Evolutionary conservation across 2,797 vertebrate genomes (phyloP).

Genomic region (Fistularia commersonii): DNA sequence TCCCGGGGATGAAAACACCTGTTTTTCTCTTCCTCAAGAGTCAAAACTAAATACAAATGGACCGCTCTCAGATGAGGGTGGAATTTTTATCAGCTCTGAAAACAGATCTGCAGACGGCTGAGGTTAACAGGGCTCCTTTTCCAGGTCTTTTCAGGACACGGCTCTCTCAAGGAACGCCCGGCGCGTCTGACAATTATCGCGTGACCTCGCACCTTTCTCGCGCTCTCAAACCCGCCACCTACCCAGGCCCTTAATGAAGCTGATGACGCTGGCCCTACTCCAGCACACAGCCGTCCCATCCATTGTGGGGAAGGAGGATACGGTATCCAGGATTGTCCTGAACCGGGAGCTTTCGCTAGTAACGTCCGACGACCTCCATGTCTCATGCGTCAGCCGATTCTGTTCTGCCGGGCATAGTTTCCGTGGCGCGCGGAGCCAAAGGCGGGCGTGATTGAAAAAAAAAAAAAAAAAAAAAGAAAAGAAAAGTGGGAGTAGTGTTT

Average conservation of each 20-base stretch:
- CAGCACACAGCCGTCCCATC: conserved; percentile 89
- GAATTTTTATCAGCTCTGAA: too few species aligned
- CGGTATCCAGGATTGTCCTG: conserved; percentile 53
- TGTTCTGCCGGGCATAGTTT: conserved; percentile 47
- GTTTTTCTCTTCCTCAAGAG: too few species aligned
- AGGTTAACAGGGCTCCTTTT: too few species aligned
- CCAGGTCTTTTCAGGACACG: conserved; percentile 27
- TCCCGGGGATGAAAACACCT: too few species aligned
- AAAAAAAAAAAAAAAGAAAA: too few species aligned
- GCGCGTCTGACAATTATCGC: conserved; percentile 29
- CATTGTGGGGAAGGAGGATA: conserved; percentile 76
- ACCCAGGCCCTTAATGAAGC: conserved; percentile 95
- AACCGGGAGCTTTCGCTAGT: conserved; percentile 38
- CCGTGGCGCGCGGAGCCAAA: conserved; percentile 49
- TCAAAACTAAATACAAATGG: too few species aligned
- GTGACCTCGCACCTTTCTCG: conserved; percentile 31
- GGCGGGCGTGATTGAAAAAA: conserved; percentile 47
- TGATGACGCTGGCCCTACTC: conserved; percentile 89
- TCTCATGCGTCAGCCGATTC: conserved; percentile 38
- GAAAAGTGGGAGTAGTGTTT: conserved; percentile 52
- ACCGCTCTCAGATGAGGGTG: too few species aligned
- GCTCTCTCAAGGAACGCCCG: conserved; percentile 32
- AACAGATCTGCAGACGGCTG: too few species aligned
- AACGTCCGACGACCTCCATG: conserved; percentile 49
- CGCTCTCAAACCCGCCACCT: conserved; percentile 40